phyloP scores from a whole-genome alignment of 2,113 vertebrate species.

The Sorex fumeus region DNA sequence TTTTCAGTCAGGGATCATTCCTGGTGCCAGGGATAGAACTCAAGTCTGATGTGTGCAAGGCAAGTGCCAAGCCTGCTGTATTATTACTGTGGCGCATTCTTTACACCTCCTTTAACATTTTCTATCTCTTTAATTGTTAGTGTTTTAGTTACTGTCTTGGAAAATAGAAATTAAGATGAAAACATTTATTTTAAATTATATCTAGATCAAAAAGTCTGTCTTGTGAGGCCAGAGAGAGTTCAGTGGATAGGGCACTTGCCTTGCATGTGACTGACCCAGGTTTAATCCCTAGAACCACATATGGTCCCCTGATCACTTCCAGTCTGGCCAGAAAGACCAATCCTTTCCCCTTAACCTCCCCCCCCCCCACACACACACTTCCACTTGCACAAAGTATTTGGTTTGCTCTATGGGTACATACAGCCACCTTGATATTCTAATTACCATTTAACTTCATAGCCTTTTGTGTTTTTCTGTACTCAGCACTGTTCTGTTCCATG shows the following conservation, averaged over 20 bases:
- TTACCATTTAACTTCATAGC: slow-evolving; percentile 2
- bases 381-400: no score
- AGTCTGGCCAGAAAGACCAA: no score
- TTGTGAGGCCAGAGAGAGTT: background rate
- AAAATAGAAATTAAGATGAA: slow-evolving; percentile 53
- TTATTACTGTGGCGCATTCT: background rate
- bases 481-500: slow-evolving; percentile 25
- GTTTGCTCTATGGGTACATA: background rate
- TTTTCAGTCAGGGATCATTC: no score
- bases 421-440: background rate
- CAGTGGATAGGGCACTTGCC: background rate
- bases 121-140: background rate
- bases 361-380: no score
- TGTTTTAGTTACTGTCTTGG: background rate
- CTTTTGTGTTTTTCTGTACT: slow-evolving; percentile 40
- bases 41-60: no score
- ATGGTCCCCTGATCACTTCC: no score
- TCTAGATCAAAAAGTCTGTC: slow-evolving; percentile 53
- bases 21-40: no score
- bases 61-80: background rate
- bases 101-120: background rate
- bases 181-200: slow-evolving; percentile 27
- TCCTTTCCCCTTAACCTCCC: no score
- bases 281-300: no score
- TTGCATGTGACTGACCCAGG: background rate